A percentile compares a stretch with the other conserved stretches of the same genome.
Conservation (phyloP, 2,797 vertebrate genomes). For the Acipenser oxyrinchus region DNA sequence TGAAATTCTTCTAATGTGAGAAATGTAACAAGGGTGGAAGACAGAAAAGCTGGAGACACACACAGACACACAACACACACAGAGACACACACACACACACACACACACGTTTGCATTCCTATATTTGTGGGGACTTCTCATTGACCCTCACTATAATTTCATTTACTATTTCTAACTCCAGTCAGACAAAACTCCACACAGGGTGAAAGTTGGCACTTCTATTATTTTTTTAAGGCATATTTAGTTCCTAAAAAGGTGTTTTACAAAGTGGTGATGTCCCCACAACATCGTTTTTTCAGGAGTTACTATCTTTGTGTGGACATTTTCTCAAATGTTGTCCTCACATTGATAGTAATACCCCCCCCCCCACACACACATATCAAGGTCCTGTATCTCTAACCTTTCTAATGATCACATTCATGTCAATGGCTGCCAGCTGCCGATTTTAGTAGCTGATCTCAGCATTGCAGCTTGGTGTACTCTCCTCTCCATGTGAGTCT, state of each 20-base stretch:
- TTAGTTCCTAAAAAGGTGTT: too few relatives aligned
- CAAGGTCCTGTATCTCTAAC: not conserved
- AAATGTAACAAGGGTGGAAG: not conserved
- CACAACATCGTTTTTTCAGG: too few relatives aligned
- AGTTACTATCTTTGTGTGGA: too few relatives aligned
- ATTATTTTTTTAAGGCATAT: too few relatives aligned
- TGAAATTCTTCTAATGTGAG: constrained; percentile 16
- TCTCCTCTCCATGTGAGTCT: not conserved
- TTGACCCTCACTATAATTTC: too few relatives aligned
- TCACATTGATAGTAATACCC: too few relatives aligned
- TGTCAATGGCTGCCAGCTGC: not conserved
- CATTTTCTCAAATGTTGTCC: too few relatives aligned
- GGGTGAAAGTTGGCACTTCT: too few relatives aligned
- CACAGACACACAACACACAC: constrained; percentile 12
- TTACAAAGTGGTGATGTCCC: too few relatives aligned
- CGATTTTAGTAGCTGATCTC: not conserved
- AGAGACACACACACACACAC: constrained; percentile 4
- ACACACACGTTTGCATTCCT: not conserved
- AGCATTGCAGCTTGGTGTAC: not conserved
- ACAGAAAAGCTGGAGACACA: not conserved
- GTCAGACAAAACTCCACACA: too few relatives aligned
- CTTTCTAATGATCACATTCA: not conserved
- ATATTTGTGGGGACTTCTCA: too few relatives aligned
- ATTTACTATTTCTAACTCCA: too few relatives aligned
- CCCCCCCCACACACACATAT: constrained; percentile 1